A percentile compares a stretch with the other conserved stretches of the same genome.
Conservation (phyloP, 30 jellyfish, hydroid and myxozoan genomes). For the Cassiopea xamachana region DNA sequence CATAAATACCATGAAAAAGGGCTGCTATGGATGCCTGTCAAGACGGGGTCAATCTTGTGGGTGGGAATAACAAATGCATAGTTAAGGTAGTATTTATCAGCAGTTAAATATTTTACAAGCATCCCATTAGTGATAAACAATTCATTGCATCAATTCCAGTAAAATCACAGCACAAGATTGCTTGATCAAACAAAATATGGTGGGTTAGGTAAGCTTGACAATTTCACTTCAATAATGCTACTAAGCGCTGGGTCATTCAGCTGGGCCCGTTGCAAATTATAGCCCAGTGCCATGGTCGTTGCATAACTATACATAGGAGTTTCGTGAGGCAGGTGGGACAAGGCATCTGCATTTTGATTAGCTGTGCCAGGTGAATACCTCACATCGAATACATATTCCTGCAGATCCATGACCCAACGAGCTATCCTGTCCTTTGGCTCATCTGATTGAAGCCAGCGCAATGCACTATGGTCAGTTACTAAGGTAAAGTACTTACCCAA, state of each 20-base stretch:
- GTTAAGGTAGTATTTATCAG: background rate
- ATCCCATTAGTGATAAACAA: background rate
- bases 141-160: slow-evolving; percentile 18
- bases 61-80: slow-evolving; percentile 33
- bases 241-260: background rate
- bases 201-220: slow-evolving; percentile 8
- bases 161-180: slow-evolving; percentile 2
- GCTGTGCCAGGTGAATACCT: background rate
- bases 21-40: slow-evolving; percentile 30
- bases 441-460: slow-evolving; percentile 53
- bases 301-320: background rate
- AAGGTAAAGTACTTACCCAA: slow-evolving; percentile 35
- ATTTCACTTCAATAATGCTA: slow-evolving; percentile 12
- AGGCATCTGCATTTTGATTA: background rate
- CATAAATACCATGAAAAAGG: slow-evolving; percentile 10
- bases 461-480: slow-evolving; percentile 72
- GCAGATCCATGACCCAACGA: slow-evolving; percentile 68
- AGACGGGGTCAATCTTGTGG: background rate
- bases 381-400: background rate
- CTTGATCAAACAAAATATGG: slow-evolving; percentile 11
- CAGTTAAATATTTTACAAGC: slow-evolving; percentile 9
- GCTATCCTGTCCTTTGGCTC: slow-evolving; percentile 67
- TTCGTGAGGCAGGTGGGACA: background rate
- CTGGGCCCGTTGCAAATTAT: slow-evolving; percentile 18
- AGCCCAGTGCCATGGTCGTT: background rate